These are phyloP conservation scores for Pseudolycoriella hygida DNA, from an alignment of 2,888 invertebrate species.

Conservation along the genomic window DNA sequence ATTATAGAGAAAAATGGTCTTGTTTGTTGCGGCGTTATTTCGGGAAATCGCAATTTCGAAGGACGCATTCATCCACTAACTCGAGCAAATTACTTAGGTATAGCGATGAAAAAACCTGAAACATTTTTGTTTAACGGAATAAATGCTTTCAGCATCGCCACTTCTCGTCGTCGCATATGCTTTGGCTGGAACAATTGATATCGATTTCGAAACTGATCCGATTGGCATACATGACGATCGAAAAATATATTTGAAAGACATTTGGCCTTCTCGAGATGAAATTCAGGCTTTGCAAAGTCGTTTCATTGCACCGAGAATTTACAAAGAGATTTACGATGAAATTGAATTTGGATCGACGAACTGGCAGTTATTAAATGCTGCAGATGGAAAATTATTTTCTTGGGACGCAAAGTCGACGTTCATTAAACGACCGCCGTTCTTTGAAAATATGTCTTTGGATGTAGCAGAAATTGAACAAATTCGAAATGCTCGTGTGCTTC, in stretches of 20 bases:
- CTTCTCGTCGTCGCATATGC: slow-evolving; percentile 94
- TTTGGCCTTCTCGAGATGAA: slow-evolving; percentile 86
- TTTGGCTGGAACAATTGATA: slow-evolving; percentile 83
- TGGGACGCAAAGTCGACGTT: slow-evolving; percentile 88
- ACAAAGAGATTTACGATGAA: slow-evolving; percentile 63
- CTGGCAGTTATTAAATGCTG: slow-evolving; percentile 71
- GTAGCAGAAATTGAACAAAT: slow-evolving; percentile 44
- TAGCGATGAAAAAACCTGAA: too few species aligned
- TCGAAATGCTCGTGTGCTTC: slow-evolving; percentile 56
- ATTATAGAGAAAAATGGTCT: slow-evolving; percentile 89
- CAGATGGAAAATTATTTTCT: slow-evolving; percentile 68
- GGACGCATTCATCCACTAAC: slow-evolving; percentile 95
- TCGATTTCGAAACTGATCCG: slow-evolving; percentile 86
- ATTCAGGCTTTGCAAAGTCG: slow-evolving; percentile 79
- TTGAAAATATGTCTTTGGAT: slow-evolving; percentile 52
- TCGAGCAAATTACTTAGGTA: slow-evolving; percentile 88
- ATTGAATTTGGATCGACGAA: slow-evolving; percentile 69
- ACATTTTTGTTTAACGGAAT: too few species aligned
- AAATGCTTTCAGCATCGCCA: too few species aligned
- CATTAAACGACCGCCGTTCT: slow-evolving; percentile 92
- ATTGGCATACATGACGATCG: slow-evolving; percentile 49
- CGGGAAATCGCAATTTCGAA: slow-evolving; percentile 96
- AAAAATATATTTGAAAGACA: slow-evolving; percentile 66
- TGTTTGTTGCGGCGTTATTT: slow-evolving; percentile 89
- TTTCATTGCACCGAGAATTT: slow-evolving; percentile 91